Percentiles rank a stretch among this genome's conserved stretches.
These are phyloP conservation scores for Campoplex capitator DNA, from an alignment of 2,888 invertebrate genomes.

Conservation along the genomic window DNA sequence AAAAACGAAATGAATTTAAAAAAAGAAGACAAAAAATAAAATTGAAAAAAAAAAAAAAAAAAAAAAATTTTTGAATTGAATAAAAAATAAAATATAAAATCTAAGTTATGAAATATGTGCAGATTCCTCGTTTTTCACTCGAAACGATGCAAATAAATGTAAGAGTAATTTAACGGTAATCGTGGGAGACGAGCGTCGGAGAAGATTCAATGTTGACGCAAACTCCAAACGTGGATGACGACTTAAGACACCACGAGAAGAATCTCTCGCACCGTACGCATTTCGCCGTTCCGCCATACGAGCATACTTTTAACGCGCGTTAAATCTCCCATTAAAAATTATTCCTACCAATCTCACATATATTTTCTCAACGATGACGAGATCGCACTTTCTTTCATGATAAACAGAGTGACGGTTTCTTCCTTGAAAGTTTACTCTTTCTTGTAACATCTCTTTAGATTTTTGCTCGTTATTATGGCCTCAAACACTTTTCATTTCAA, in stretches of 20 bases:
- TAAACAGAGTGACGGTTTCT: constrained; percentile 26
- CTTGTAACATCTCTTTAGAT: neutral
- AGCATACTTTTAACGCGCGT: constrained; percentile 21
- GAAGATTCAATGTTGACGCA: neutral
- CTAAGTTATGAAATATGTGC: neutral
- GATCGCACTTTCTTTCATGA: constrained; percentile 37
- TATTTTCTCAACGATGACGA: constrained; percentile 38
- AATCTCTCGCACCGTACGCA: constrained; percentile 7
- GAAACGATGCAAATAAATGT: neutral
- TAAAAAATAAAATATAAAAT: neutral
- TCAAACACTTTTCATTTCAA: neutral
- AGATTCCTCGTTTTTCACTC: neutral
- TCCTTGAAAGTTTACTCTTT: constrained; percentile 38
- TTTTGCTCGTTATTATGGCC: constrained; percentile 8
- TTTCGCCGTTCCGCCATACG: constrained; percentile 20
- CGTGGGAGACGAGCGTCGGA: neutral
- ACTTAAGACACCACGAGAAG: constrained; percentile 11
- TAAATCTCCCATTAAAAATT: constrained; percentile 33
- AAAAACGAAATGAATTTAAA: no score
- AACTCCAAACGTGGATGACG: constrained; percentile 20
- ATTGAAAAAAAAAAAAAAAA: neutral
- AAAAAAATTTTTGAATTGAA: no score
- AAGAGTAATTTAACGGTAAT: neutral
- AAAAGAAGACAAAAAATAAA: neutral
- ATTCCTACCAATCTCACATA: constrained; percentile 35